These are phyloP conservation scores for Ophioninae sp. DNA, from an alignment of 2,888 invertebrate genomes.

Conservation along the genomic window DNA sequence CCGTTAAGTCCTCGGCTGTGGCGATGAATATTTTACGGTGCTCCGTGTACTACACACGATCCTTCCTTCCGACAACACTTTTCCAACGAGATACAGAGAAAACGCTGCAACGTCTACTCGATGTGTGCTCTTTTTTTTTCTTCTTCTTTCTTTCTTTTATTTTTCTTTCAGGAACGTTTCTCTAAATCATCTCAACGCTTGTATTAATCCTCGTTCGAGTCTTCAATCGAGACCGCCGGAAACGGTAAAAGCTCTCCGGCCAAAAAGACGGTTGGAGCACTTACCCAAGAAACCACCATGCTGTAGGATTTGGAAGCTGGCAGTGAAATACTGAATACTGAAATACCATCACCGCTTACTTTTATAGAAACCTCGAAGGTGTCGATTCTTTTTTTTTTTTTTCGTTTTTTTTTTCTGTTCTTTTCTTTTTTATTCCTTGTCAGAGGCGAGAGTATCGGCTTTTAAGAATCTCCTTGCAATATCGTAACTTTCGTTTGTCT, in stretches of 20 bases:
- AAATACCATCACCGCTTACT: conserved; percentile 67
- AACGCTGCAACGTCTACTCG: background rate
- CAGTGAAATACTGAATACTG: conserved; percentile 72
- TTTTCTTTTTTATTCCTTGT: background rate
- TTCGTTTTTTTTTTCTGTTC: too few relatives aligned
- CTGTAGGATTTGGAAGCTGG: conserved; percentile 68
- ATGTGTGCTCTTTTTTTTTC: background rate
- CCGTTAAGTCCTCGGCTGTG: conserved; percentile 21
- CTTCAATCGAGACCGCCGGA: background rate
- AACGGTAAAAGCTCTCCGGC: background rate
- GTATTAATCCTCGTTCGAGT: background rate
- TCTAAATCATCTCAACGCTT: conserved; percentile 2
- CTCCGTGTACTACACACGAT: conserved; percentile 17
- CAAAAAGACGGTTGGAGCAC: conserved; percentile 53
- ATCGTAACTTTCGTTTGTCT: conserved; percentile 56
- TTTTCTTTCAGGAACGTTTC: conserved; percentile 11
- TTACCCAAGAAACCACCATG: conserved; percentile 75
- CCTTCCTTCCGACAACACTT: conserved; percentile 42
- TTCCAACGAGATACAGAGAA: conserved; percentile 15
- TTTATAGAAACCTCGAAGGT: conserved; percentile 73
- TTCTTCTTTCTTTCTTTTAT: background rate
- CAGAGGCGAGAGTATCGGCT: conserved; percentile 21
- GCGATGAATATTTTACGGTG: conserved; percentile 39
- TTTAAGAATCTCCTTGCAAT: conserved; percentile 65
- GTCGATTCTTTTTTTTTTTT: background rate